Evolutionary conservation across 2,797 vertebrate species (phyloP), one percentile per base, ranked within the genome.

Genomic region (Falco novaeseelandiae): DNA sequence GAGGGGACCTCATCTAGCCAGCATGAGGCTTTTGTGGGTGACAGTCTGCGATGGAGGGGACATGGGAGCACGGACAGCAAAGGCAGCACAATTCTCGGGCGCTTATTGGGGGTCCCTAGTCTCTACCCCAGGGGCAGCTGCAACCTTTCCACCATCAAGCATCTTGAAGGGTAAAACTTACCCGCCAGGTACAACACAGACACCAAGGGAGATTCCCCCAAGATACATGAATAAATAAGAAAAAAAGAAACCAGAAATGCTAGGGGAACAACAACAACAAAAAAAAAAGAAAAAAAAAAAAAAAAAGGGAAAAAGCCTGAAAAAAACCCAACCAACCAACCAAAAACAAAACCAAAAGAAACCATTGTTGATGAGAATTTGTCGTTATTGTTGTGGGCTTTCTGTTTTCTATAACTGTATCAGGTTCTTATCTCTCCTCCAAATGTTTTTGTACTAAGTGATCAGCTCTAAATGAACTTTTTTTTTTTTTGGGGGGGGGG

Each of bases 81-180:
- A 1, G 9, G 27, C 34, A 76, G 11, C 0, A 0, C 22, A 32
- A 29, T 16, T 14, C 48, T 67, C 1, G 0, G 44, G 26, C 1
- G 4, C 30, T 48, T 76, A 32, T 36, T 7, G 10, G 55, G 55
- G 27, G 42, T 14, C 36, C 25, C 8, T 8, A 57, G 19, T 18
- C 52, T 44, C 52, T 18, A 14, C 32, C 30, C 59, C 27, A 21
- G 1, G 4, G 59, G 27, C 38, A 62, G 59, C 38, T 40, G 26
- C 46, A 49, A 46, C 40, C 48, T 61, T 81, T 81, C 71, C 57
- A 13, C n/a, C 72, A 58, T 16, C 5, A 32, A 62, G 26, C 13
- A 27, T n/a, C 48, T 40, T 32, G 16, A 52, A 67, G 49, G 38
- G n/a, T 14, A 82, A 34, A 73, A 52, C 36, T 18, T 36, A 32